phyloP scores from a whole-genome alignment of 2,888 invertebrate genomes.

The Lordiphosa fenestrarum region DNA sequence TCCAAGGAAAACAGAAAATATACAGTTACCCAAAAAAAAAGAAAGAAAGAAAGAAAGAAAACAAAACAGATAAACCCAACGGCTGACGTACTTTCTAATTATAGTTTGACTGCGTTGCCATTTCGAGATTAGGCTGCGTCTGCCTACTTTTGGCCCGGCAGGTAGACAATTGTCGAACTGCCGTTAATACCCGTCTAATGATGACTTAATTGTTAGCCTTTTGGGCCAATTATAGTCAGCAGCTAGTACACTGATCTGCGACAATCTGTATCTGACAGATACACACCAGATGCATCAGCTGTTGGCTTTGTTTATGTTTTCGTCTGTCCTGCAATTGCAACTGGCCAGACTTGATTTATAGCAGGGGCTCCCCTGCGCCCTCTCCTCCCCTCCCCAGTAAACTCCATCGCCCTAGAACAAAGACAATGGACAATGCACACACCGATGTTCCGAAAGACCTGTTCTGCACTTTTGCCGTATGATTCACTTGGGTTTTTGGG shows the following conservation, averaged over 20 bases:
- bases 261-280: constrained; percentile 39
- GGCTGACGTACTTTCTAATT: constrained; percentile 50
- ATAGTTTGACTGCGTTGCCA: constrained; percentile 57
- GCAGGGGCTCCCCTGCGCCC: constrained; percentile 8
- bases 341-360: constrained; percentile 64
- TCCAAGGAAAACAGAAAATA: constrained; percentile 18
- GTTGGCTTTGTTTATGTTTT: constrained; percentile 62
- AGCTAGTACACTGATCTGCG: constrained; percentile 35
- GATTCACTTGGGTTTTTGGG: constrained; percentile 53
- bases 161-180: constrained; percentile 19
- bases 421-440: constrained; percentile 24
- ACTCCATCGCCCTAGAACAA: constrained; percentile 17
- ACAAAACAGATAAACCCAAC: not conserved
- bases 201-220: constrained; percentile 58
- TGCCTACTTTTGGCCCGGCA: constrained; percentile 16
- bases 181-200: constrained; percentile 61
- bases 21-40: constrained; percentile 34
- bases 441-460: constrained; percentile 30
- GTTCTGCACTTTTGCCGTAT: constrained; percentile 64
- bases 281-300: constrained; percentile 59
- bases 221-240: constrained; percentile 56
- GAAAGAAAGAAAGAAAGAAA: too few relatives aligned
- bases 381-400: not conserved
- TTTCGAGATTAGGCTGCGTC: constrained; percentile 47
- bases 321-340: constrained; percentile 43